phyloP scores from a whole-genome alignment of 1,140 invertebrate genomes.

The Bombus confusus region DNA sequence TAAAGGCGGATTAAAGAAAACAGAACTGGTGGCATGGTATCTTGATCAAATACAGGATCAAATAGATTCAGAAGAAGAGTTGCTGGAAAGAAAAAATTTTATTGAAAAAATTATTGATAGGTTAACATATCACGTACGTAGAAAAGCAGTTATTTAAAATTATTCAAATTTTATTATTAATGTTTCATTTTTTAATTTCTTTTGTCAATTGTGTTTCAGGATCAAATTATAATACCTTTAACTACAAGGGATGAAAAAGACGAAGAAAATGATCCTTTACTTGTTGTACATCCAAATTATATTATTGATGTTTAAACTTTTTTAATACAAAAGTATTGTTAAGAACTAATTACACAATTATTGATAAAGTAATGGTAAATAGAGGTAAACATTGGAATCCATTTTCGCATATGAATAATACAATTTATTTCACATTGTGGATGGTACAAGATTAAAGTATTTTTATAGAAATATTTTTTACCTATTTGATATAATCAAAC shows the following conservation, averaged over 20 bases:
- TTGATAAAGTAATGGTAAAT: not conserved
- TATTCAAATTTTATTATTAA: constrained; percentile 5
- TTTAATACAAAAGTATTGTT: not conserved
- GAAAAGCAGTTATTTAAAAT: constrained; percentile 38
- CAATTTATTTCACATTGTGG: not conserved
- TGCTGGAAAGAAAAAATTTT: constrained; percentile 93
- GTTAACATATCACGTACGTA: constrained; percentile 93
- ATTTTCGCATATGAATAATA: not conserved
- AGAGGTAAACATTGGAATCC: not conserved
- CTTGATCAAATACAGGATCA: constrained; percentile 93
- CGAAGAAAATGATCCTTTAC: constrained; percentile 91
- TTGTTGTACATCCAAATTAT: constrained; percentile 98
- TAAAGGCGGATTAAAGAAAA: constrained; percentile 88
- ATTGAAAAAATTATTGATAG: constrained; percentile 98
- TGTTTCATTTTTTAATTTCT: constrained; percentile 24
- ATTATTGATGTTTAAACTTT: constrained; percentile 86
- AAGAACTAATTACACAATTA: not conserved
- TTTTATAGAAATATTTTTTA: not conserved
- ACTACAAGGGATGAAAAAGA: constrained; percentile 85
- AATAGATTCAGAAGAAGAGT: constrained; percentile 95
- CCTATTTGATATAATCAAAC: not conserved
- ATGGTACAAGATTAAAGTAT: not conserved
- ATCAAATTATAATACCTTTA: constrained; percentile 96
- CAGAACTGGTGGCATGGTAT: constrained; percentile 97
- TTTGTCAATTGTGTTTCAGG: constrained; percentile 83